A percentile compares a stretch with the other conserved stretches of the same genome.
phyloP scores from a whole-genome alignment of 2,797 vertebrate genomes.

The Kryptolebias ocellatus region DNA sequence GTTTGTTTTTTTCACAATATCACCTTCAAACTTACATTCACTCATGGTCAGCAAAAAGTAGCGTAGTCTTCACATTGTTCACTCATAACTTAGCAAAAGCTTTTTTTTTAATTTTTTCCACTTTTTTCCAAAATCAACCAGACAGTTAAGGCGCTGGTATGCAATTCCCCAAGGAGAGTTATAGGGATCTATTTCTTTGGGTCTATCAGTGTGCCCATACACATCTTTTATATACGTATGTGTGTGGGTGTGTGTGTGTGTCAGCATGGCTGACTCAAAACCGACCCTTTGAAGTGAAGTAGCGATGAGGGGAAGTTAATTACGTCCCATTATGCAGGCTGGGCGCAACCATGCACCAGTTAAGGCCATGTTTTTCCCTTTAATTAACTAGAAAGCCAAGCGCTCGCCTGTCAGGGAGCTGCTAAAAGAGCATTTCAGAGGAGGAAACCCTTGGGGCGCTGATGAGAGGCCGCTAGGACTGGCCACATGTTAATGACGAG shows the following conservation, averaged over 20 bases:
- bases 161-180: conserved; percentile 66
- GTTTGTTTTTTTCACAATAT: background rate
- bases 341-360: conserved; percentile 89
- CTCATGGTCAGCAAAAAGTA: background rate
- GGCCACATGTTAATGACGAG: conserved; percentile 82
- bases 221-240: conserved; percentile 49
- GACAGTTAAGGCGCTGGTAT: conserved; percentile 48
- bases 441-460: conserved; percentile 75
- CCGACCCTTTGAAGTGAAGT: conserved; percentile 88
- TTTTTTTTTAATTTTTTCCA: conserved; percentile 15
- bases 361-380: conserved; percentile 92
- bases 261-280: conserved; percentile 75
- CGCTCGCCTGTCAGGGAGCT: conserved; percentile 88
- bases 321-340: conserved; percentile 91
- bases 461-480: conserved; percentile 79
- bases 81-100: conserved; percentile 44
- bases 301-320: conserved; percentile 99
- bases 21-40: conserved; percentile 13
- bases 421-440: conserved; percentile 84
- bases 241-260: conserved; percentile 35
- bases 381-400: conserved; percentile 97
- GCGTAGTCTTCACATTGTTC: conserved; percentile 34
- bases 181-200: conserved; percentile 60
- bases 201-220: conserved; percentile 56
- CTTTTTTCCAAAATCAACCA: conserved; percentile 40